These are phyloP conservation scores for Galaxea fascicularis DNA, from an alignment of 92 coral and sea anemone genomes.

Conservation along the genomic window DNA sequence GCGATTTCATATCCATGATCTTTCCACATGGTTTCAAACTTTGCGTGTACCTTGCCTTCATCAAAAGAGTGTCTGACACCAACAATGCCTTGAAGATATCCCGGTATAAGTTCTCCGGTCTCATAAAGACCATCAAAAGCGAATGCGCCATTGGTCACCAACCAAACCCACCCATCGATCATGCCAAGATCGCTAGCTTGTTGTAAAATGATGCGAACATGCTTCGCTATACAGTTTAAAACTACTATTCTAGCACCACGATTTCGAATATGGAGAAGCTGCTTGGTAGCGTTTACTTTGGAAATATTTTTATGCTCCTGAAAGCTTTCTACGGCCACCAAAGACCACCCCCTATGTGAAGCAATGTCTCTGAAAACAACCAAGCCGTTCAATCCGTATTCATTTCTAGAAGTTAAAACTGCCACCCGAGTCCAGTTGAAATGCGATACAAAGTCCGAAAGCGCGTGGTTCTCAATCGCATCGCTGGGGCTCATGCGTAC, in stretches of 20 bases:
- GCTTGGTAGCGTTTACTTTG: conserved; percentile 75
- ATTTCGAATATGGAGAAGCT: conserved; percentile 77
- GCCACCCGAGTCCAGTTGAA: conserved; percentile 89
- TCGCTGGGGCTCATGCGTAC: conserved; percentile 90
- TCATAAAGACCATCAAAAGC: conserved; percentile 70
- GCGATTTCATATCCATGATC: conserved; percentile 51
- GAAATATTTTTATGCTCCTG: conserved; percentile 70
- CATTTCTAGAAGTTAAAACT: conserved; percentile 80
- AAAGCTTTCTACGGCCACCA: conserved; percentile 83
- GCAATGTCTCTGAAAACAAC: conserved; percentile 84
- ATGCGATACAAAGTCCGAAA: conserved; percentile 77
- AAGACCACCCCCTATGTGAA: conserved; percentile 80
- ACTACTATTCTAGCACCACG: conserved; percentile 82
- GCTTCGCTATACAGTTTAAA: conserved; percentile 71
- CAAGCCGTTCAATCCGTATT: conserved; percentile 79
- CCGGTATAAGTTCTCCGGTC: conserved; percentile 62
- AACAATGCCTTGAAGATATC: conserved; percentile 77
- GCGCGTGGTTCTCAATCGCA: conserved; percentile 69
- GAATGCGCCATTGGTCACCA: conserved; percentile 78
- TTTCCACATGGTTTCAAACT: conserved; percentile 66
- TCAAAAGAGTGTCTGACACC: conserved; percentile 84
- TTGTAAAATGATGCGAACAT: conserved; percentile 66
- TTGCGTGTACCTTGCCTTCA: conserved; percentile 51
- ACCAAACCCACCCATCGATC: conserved; percentile 89
- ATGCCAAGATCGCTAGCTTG: conserved; percentile 87